Base-by-base conservation (phyloP, 2,113 vertebrate species). In the Phalacrocorax pelagicus region DNA sequence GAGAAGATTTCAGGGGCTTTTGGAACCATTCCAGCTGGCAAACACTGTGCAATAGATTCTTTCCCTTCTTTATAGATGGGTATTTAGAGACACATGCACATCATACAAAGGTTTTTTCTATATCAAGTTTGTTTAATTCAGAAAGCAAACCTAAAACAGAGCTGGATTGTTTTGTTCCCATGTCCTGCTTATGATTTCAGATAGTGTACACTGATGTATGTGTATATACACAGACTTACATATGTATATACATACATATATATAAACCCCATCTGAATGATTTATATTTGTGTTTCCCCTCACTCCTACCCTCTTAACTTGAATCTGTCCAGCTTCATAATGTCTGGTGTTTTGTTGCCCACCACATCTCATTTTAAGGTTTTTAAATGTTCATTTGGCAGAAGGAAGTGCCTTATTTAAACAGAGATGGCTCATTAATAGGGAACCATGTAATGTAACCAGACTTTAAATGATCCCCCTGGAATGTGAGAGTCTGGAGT, bases 381-480 rank as follows among this genome's bases (percentile, higher is more conserved):
- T 86, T 95, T 92, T 42, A 90, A 94, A 57, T 84, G 47, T 88
- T 92, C 51, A 90, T 95, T 97, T 96, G 89, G 72, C 81, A 86
- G 24, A 67, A 84, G 57, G 88, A 96, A 96, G 69, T 91, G 55
- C 34, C 83, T 89, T 81, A 72, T 93, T 95, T 95, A 96, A 95
- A 95, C 70, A 67, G 44, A 88, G 77, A 91, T 90, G 67, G 63
- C 51, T 94, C 79, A 70, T 95, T 97, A 97, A 94, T 66, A 82
- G 92, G 42, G 52, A 96, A 61, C 36, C 74, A 83, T 80, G 59
- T 92, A 96, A 94, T 92, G 62, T 88, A 96, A 97, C 86, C 54
- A 96, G 81, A 96, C 78, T 95, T 93, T 85, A 94, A 96, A 81
- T 92, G 77, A 82, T 97, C 74, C 88, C 62, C 17, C 91, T 78